Percentiles rank a stretch among this genome's conserved stretches.
These are phyloP conservation scores for Clarias gariepinus DNA, from an alignment of 2,113 vertebrate genomes.

Conservation along the genomic window DNA sequence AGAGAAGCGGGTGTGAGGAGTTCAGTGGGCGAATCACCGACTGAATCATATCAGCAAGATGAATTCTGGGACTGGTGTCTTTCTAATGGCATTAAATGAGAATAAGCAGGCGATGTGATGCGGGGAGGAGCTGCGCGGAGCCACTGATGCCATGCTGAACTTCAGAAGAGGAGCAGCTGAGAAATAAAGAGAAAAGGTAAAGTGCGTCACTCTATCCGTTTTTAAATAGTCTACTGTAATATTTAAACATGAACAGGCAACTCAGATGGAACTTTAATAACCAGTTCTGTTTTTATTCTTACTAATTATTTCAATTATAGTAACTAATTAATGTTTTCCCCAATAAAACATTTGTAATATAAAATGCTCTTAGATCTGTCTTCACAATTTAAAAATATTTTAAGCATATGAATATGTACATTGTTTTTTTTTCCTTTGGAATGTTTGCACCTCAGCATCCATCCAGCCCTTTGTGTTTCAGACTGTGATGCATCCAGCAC, in stretches of 20 bases:
- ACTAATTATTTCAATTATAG: neutral
- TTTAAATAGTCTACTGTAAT: neutral
- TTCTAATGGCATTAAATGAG: neutral
- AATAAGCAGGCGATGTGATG: constrained; percentile 22
- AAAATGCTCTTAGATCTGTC: neutral
- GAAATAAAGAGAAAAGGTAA: constrained; percentile 47
- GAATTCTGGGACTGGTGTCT: constrained; percentile 26
- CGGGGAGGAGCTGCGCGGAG: constrained; percentile 19
- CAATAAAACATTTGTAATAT: neutral
- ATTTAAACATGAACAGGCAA: neutral
- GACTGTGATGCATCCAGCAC: neutral
- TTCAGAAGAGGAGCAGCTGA: constrained; percentile 36
- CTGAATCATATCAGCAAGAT: constrained; percentile 39
- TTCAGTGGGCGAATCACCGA: constrained; percentile 35
- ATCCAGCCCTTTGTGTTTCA: neutral
- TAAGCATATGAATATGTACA: neutral
- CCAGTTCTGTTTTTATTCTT: neutral
- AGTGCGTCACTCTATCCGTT: constrained; percentile 9
- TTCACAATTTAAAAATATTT: neutral
- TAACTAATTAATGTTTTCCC: neutral
- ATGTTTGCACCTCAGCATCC: neutral
- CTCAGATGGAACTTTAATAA: neutral
- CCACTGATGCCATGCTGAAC: constrained; percentile 36
- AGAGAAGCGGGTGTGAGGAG: constrained; percentile 42
- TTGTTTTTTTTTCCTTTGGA: neutral